Conservation (phyloP, 1,140 invertebrate species). For the Batillaria attramentaria region DNA sequence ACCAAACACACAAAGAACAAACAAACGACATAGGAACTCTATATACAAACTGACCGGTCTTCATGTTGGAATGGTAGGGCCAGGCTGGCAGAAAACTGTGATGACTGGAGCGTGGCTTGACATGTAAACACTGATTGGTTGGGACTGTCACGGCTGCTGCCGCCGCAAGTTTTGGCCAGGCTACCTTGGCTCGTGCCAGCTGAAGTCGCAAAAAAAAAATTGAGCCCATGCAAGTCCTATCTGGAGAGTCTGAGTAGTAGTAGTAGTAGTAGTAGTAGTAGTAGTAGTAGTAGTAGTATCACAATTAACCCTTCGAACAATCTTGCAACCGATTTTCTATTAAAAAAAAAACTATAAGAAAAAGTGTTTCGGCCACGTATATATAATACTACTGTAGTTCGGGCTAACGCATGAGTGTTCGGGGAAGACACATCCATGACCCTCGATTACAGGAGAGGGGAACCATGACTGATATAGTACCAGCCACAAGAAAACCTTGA, state of each 20-base stretch:
- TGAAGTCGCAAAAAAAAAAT: not conserved
- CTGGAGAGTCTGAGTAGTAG: not conserved
- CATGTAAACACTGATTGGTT: not conserved
- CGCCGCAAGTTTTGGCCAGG: not conserved
- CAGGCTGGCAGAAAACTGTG: not conserved
- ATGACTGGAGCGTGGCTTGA: not conserved
- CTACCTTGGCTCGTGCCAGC: not conserved
- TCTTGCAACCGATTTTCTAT: no score
- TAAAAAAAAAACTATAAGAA: no score
- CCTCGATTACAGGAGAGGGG: no score
- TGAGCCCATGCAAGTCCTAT: not conserved
- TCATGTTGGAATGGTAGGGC: not conserved
- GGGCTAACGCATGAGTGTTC: no score
- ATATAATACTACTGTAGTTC: no score
- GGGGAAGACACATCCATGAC: no score
- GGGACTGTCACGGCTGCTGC: not conserved
- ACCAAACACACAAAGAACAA: not conserved
- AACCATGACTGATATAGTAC: no score
- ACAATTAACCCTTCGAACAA: no score
- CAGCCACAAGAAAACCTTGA: no score
- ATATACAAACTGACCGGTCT: conserved; percentile 6
- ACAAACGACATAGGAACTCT: not conserved
- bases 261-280: not conserved
- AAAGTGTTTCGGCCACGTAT: no score
- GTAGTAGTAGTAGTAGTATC: not conserved